phyloP scores from a whole-genome alignment of 2,797 vertebrate genomes.

The Pipistrellus kuhlii region DNA sequence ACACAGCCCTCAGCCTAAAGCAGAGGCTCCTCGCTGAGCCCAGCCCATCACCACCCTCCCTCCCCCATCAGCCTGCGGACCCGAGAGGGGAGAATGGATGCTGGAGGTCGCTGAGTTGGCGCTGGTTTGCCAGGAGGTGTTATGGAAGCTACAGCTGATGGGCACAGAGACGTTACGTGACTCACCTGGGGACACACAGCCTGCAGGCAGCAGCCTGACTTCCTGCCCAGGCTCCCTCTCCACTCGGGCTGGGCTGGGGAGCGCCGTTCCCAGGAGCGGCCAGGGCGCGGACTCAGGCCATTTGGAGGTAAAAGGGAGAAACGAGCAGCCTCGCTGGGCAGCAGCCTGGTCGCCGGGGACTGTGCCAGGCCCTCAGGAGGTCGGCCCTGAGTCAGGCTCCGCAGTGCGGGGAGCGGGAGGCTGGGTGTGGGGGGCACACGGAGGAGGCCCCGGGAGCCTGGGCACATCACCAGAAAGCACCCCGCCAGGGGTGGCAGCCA shows the following conservation, averaged over 20 bases:
- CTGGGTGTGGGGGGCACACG: accelerated
- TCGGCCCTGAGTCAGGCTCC: not conserved
- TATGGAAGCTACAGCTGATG: not conserved
- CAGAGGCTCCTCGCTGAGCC: not conserved
- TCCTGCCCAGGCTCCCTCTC: not conserved
- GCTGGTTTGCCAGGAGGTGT: accelerated
- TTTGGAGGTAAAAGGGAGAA: not conserved
- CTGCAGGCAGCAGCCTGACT: no score
- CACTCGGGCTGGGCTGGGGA: no score
- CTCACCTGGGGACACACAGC: not conserved
- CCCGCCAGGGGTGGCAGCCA: accelerated
- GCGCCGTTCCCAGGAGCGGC: no score
- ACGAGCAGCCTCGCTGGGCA: not conserved
- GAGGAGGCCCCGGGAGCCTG: not conserved
- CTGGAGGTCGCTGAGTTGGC: not conserved
- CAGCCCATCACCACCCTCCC: not conserved
- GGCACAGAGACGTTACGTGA: not conserved
- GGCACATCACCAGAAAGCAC: not conserved
- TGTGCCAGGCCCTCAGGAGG: not conserved
- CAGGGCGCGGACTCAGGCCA: not conserved
- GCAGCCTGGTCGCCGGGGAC: not conserved
- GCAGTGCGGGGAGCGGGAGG: no score
- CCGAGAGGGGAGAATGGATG: accelerated
- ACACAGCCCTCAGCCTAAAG: not conserved
- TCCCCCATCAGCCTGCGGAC: not conserved